phyloP scores from a whole-genome alignment of 2,888 invertebrate species.

The Noctua comes region DNA sequence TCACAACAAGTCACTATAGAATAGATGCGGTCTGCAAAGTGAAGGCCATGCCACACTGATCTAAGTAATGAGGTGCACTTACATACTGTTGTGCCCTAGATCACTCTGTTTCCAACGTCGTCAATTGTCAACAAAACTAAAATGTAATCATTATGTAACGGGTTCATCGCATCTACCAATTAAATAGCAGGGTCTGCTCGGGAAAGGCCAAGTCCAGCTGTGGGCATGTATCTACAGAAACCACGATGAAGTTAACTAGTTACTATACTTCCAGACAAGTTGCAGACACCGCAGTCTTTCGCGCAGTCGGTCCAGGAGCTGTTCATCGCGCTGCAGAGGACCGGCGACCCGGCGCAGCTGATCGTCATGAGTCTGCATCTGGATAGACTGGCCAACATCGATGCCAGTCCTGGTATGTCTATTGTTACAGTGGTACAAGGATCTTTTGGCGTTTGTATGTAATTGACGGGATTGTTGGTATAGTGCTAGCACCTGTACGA shows the following conservation, averaged over 20 bases:
- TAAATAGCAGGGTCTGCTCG: not conserved
- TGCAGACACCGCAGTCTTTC: constrained; percentile 98
- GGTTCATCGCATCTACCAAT: too few relatives aligned
- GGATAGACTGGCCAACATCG: constrained; percentile 96
- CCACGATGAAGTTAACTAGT: not conserved
- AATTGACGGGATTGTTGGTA: not conserved
- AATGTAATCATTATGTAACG: too few relatives aligned
- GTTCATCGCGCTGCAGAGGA: constrained; percentile 96
- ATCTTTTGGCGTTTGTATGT: not conserved
- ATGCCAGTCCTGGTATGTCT: constrained; percentile 93
- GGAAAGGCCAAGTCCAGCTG: not conserved
- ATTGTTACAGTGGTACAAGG: not conserved
- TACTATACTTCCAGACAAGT: constrained; percentile 91
- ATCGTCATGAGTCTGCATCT: constrained; percentile 94
- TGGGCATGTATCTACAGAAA: not conserved
- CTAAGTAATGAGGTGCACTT: too few relatives aligned
- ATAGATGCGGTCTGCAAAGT: too few relatives aligned
- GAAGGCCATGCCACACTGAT: too few relatives aligned
- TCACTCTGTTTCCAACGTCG: too few relatives aligned
- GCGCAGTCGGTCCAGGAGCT: constrained; percentile 97
- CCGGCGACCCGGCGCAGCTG: constrained; percentile 94
- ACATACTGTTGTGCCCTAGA: too few relatives aligned
- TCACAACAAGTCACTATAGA: too few relatives aligned
- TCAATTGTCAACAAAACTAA: too few relatives aligned
- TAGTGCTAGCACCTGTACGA: not conserved